phyloP scores from a whole-genome alignment of 2,888 invertebrate species.

The Adelognathus sp. region DNA sequence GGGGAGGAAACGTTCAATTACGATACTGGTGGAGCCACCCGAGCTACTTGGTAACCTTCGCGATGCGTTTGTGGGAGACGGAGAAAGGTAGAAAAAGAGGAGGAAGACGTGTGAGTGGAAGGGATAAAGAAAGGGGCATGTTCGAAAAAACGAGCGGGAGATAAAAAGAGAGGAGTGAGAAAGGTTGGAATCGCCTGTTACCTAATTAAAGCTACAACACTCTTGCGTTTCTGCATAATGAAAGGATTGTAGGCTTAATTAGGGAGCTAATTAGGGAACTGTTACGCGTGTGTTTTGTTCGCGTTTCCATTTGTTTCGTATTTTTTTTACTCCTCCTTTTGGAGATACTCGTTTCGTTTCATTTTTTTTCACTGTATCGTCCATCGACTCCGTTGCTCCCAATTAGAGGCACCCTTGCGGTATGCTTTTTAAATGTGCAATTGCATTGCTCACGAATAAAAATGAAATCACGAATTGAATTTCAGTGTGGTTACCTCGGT shows the following conservation, averaged over 20 bases:
- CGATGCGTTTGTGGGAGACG: conserved; percentile 17
- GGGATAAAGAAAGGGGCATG: conserved; percentile 23
- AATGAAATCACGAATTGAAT: conserved; percentile 42
- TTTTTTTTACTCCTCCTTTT: conserved; percentile 33
- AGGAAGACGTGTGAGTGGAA: background rate
- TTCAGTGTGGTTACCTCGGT: conserved; percentile 86
- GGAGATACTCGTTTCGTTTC: conserved; percentile 34
- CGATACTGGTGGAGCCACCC: conserved; percentile 32
- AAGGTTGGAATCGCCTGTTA: conserved; percentile 45
- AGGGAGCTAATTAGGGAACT: conserved; percentile 56
- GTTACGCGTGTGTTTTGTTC: conserved; percentile 50
- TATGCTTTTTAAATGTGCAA: background rate
- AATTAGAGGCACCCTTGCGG: conserved; percentile 5
- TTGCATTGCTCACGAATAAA: background rate
- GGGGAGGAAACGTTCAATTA: conserved; percentile 52
- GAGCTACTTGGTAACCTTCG: conserved; percentile 45
- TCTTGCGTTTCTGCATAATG: conserved; percentile 58
- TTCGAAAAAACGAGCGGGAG: conserved; percentile 29
- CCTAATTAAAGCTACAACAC: conserved; percentile 59
- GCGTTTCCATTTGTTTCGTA: conserved; percentile 34
- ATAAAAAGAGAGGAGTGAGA: conserved; percentile 26
- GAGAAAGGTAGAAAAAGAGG: background rate
- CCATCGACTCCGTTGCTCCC: conserved; percentile 22
- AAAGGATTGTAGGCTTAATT: conserved; percentile 60
- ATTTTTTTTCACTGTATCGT: conserved; percentile 24